Base-by-base conservation (phyloP, 2,797 vertebrate species). In the Coregonus ussuriensis region DNA sequence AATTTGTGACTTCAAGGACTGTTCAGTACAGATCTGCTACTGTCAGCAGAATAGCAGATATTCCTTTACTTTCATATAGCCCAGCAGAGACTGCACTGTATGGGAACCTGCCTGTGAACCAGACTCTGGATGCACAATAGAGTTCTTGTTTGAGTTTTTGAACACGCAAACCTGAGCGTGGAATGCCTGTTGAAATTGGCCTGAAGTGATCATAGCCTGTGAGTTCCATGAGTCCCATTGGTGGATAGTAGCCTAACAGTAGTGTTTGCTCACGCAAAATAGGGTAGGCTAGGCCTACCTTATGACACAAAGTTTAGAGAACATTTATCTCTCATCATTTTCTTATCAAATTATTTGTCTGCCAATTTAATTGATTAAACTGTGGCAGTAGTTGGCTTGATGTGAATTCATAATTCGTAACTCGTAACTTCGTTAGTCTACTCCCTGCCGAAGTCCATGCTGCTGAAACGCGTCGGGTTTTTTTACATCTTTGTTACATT, bases 61-160 rank as follows among this genome's bases (percentile, higher is more conserved):
- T 41, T 68, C 16, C 29, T 15, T 31, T 31, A 31, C 14, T 47
- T 47, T 11, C 9, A 13, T 47, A 47, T 47, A 47, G 41, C 41
- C 41, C 41, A 47, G 41, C 41, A 6, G 18, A 54, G 52, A 56
- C 9, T 47, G 16, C 15, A 25, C 41, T 13, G 47, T 41, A 14
- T 54, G 41, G 25, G 29, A 31, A 71, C 47, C 1, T 29, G 71
- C 29, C 4, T 72, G 35, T 69, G 3, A 68, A 71, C 3, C 7
- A 69, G 47, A 7, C 31, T 1, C 47, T 4, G 69, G 59, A 75
- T 69, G 62, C 71, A 76, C 74, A 76, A 80, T 41, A 51, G 70
- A n/a, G 3, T 68, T 25, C 5, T 41, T 79, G 74, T 77, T 71
- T 70, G 65, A 71, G 65, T 71, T 56, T 69, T 13, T 4, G 54